Evolutionary conservation across 2,797 vertebrate genomes (phyloP).

Genomic region (Coccyzus lansbergi): DNA sequence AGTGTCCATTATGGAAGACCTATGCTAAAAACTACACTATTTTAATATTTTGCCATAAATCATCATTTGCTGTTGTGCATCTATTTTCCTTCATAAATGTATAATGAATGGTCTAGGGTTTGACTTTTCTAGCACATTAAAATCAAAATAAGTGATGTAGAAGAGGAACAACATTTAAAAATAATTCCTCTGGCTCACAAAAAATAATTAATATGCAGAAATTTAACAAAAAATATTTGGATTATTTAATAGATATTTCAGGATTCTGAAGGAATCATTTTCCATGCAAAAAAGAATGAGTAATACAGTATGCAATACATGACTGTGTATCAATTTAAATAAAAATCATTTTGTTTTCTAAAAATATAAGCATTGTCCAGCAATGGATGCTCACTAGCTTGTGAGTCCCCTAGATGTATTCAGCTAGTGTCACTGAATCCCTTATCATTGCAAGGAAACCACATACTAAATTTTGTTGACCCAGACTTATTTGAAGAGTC

Average conservation of each 20-base stretch:
- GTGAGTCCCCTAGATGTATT: background rate
- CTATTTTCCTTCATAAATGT: background rate
- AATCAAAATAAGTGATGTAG: background rate
- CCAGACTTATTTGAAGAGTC: background rate
- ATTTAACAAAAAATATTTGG: background rate
- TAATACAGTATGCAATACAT: background rate
- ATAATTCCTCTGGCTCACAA: background rate
- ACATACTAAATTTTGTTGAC: background rate
- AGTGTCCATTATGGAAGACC: background rate
- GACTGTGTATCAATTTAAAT: background rate
- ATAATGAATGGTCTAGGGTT: background rate
- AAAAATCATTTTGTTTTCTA: background rate
- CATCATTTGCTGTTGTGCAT: background rate
- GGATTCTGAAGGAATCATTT: background rate
- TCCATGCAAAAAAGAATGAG: background rate
- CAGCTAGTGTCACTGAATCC: background rate
- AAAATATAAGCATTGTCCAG: background rate
- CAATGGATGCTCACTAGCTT: background rate
- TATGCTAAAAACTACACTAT: background rate
- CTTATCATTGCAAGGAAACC: background rate
- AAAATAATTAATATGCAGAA: background rate
- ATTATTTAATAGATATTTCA: background rate
- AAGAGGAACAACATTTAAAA: background rate
- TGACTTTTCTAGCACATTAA: background rate
- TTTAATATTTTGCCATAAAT: slow-evolving; percentile 16